Evolutionary conservation across 2,888 invertebrate genomes (phyloP).

Genomic region (Priocnemis perturbator): DNA sequence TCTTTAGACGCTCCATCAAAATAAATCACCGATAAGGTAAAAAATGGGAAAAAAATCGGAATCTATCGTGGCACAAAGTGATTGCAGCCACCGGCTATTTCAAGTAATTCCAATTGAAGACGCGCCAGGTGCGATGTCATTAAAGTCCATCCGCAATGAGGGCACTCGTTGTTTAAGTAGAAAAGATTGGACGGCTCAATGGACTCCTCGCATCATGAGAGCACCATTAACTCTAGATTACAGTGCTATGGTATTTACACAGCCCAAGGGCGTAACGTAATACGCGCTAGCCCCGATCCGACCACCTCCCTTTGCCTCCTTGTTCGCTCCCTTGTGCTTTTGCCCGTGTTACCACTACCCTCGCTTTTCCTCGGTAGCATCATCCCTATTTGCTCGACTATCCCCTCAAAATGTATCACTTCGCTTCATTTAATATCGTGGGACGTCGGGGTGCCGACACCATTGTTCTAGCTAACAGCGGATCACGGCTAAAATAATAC

Average conservation of each 20-base stretch:
- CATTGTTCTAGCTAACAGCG: constrained; percentile 61
- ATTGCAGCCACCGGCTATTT: no score
- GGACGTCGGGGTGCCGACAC: constrained; percentile 48
- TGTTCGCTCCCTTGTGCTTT: constrained; percentile 9
- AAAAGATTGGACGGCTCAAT: constrained; percentile 37
- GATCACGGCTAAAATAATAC: constrained; percentile 67
- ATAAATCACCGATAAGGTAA: no score
- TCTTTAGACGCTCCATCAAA: no score
- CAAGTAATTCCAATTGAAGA: no score
- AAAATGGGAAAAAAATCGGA: no score
- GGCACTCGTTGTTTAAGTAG: constrained; percentile 21
- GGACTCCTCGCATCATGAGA: constrained; percentile 54
- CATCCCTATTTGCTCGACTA: constrained; percentile 60
- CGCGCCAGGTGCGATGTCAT: constrained; percentile 28
- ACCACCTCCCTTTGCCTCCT: constrained; percentile 21
- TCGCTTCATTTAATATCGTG: constrained; percentile 63
- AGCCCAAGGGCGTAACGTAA: constrained; percentile 65
- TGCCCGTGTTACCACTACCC: constrained; percentile 5
- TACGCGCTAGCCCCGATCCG: constrained; percentile 43
- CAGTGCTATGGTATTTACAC: constrained; percentile 67
- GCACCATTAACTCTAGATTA: constrained; percentile 71
- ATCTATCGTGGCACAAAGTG: no score
- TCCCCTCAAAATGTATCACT: constrained; percentile 63
- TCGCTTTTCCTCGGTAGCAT: constrained; percentile 33
- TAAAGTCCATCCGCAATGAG: constrained; percentile 29